These are phyloP conservation scores for Phenacoccus solenopsis DNA, from an alignment of 1,140 invertebrate genomes.

Conservation along the genomic window DNA sequence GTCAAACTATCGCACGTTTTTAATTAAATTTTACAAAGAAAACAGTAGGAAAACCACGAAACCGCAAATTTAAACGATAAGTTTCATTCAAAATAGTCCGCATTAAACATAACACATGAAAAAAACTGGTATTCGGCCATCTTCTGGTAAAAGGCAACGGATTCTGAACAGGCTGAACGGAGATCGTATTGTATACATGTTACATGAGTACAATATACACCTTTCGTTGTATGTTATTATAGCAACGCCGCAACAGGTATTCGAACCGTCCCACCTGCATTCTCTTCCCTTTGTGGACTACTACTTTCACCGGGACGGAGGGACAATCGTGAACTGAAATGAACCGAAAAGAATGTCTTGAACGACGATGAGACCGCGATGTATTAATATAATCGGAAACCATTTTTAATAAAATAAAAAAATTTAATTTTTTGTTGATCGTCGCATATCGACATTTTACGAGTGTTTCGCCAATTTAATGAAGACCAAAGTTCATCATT, in stretches of 20 bases:
- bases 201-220: slow-evolving; percentile 2
- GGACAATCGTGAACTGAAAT: neutral
- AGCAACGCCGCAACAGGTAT: neutral
- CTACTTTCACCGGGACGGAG: neutral
- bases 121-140: neutral
- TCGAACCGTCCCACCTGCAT: neutral
- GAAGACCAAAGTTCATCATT: too few species aligned
- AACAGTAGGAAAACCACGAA: neutral
- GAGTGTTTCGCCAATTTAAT: too few species aligned
- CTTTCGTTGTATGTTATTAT: neutral
- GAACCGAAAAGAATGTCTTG: neutral
- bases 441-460: too few species aligned
- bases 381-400: too few species aligned
- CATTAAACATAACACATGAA: neutral
- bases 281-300: neutral
- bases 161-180: neutral
- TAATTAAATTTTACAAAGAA: neutral
- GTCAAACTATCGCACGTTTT: too few species aligned
- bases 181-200: neutral
- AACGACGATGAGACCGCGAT: neutral
- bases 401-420: too few species aligned
- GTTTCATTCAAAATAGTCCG: neutral
- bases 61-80: neutral
- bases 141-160: slow-evolving; percentile 1
- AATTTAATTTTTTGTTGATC: too few species aligned